Conservation (phyloP, 2,888 invertebrate genomes). For the Pecten maximus region DNA sequence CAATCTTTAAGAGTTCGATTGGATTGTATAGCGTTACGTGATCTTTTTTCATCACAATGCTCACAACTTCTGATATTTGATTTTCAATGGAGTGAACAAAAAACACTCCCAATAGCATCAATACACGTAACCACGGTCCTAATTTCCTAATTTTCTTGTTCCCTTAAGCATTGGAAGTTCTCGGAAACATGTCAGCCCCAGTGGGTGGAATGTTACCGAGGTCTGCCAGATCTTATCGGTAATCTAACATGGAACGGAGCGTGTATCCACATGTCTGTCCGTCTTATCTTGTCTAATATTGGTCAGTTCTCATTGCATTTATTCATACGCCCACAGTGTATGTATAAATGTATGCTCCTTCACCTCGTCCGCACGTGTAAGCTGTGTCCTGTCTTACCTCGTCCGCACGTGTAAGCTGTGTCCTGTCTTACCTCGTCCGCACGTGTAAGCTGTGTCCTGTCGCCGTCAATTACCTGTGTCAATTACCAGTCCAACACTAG, state of each 20-base stretch:
- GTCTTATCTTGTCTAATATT: neutral
- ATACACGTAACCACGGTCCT: no score
- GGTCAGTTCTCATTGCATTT: neutral
- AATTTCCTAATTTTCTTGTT: no score
- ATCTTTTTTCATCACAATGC: neutral
- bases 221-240: neutral
- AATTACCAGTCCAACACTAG: neutral
- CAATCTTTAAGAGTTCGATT: neutral
- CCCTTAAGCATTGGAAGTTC: no score
- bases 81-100: neutral
- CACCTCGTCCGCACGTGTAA: neutral
- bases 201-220: neutral
- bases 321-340: neutral
- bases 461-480: no score
- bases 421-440: no score
- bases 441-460: neutral
- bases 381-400: neutral
- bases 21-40: neutral
- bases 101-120: no score
- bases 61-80: neutral
- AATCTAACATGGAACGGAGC: neutral
- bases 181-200: no score
- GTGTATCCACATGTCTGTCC: neutral
- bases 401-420: neutral
- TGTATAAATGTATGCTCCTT: neutral